These are phyloP conservation scores for Parasteatoda tepidariorum DNA, from an alignment of 1,140 invertebrate genomes.

Conservation along the genomic window DNA sequence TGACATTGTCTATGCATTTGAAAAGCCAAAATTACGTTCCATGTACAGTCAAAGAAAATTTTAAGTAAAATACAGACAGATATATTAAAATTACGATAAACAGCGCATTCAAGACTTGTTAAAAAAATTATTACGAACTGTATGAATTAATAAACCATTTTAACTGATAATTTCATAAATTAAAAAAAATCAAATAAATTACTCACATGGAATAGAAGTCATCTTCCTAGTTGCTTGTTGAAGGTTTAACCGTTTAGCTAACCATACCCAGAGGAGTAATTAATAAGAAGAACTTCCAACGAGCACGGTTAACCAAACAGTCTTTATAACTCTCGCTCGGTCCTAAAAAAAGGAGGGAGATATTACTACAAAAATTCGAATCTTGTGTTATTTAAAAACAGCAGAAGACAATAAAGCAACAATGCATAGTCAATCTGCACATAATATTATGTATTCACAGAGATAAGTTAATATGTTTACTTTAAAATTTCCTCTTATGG, in stretches of 20 bases:
- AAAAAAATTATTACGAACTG: no score
- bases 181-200: not conserved
- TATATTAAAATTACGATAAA: no score
- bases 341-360: constrained; percentile 55
- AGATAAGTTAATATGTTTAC: no score
- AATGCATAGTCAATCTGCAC: not conserved
- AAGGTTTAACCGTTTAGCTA: constrained; percentile 51
- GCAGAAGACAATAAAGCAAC: not conserved
- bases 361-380: constrained; percentile 12
- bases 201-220: not conserved
- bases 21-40: no score
- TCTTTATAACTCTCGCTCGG: constrained; percentile 35
- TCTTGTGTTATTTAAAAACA: not conserved
- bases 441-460: not conserved
- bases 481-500: no score
- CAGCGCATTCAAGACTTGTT: no score
- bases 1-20: no score
- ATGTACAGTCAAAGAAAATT: no score
- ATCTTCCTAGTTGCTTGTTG: not conserved
- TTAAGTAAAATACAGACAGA: no score
- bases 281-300: constrained; percentile 21
- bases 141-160: no score
- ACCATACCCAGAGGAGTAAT: constrained; percentile 30
- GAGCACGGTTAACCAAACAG: constrained; percentile 56
- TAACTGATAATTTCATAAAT: no score